Evolutionary conservation across 1,140 invertebrate species (phyloP), one percentile per base, ranked within the genome.

Genomic region (Temnothorax nylanderi): DNA sequence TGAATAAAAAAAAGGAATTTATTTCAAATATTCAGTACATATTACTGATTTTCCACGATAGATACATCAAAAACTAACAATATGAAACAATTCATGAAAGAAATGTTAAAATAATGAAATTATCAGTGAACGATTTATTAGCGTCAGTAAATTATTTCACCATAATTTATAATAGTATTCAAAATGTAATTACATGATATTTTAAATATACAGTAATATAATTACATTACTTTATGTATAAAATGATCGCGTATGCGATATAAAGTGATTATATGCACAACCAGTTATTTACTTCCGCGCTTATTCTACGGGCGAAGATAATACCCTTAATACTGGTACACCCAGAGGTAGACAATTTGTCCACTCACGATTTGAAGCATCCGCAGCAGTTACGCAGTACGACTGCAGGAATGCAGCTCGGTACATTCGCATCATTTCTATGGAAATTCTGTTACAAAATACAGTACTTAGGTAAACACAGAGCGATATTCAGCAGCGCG

Each of bases 351-450:
- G n/a, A 80, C 62, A 80, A 80, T 80, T 80, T 51, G 47, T 80
- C 47, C 77, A 69, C 77, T 69, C 77, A 54, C 34, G n/a, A 80
- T 69, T 69, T 69, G 62, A 69, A 69, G 13, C 62, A 69, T 67
- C 44, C 76, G 44, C 41, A 47, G 41, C 16, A 62, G 56, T 77
- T 69, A 78, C 34, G 21, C 44, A 60, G 16, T 37, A 56, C 26
- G 41, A 51, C n/a, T 51, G 32, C 44, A 37, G 60, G 60, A 80
- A 67, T 80, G 44, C n/a, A 54, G 7, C 26, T 51, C 37, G 5
- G 18, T 44, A 67, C 56, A 67, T 67, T 80, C 32, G 44, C 18
- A 26, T 80, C 47, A 54, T 69, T 80, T 80, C 34, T 47, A 78
- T 67, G 44, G 47, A 80, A 80, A 69, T 69, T 16, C 65, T 69